Conservation (phyloP, 2,888 invertebrate genomes). For the Leptinotarsa tumamoca region DNA sequence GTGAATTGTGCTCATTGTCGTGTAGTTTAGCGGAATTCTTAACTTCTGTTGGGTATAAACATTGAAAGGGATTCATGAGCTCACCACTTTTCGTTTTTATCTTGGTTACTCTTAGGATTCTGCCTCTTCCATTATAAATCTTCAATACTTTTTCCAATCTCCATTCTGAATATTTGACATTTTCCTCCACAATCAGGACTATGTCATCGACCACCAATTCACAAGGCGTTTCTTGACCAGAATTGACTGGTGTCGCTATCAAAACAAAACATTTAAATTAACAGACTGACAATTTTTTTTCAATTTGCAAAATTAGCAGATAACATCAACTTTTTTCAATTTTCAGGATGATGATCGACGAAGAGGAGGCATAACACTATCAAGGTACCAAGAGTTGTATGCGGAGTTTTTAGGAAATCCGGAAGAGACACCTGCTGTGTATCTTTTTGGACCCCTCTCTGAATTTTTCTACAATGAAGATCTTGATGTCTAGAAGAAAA, state of each 20-base stretch:
- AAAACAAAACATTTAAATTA: no score
- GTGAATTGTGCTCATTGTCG: no score
- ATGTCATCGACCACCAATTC: background rate
- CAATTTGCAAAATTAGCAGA: no score
- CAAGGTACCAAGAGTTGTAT: conserved; percentile 86
- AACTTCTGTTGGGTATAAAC: background rate
- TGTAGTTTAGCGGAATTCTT: no score
- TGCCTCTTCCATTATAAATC: background rate
- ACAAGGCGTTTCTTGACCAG: background rate
- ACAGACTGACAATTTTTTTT: no score
- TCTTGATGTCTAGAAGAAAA: background rate
- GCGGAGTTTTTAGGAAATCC: conserved; percentile 85
- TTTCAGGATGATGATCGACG: conserved; percentile 85
- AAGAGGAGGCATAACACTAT: conserved; percentile 81
- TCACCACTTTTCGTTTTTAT: background rate
- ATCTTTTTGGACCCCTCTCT: conserved; percentile 83
- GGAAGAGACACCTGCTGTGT: conserved; percentile 78
- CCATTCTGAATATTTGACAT: background rate
- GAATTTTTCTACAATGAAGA: conserved; percentile 62
- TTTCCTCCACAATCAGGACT: background rate
- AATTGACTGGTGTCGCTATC: background rate
- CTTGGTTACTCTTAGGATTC: background rate
- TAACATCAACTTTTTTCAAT: conserved; percentile 26
- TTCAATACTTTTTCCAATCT: background rate
- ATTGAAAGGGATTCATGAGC: background rate